phyloP scores from a whole-genome alignment of 2,888 invertebrate species.

The Pseudococcus longispinus region DNA sequence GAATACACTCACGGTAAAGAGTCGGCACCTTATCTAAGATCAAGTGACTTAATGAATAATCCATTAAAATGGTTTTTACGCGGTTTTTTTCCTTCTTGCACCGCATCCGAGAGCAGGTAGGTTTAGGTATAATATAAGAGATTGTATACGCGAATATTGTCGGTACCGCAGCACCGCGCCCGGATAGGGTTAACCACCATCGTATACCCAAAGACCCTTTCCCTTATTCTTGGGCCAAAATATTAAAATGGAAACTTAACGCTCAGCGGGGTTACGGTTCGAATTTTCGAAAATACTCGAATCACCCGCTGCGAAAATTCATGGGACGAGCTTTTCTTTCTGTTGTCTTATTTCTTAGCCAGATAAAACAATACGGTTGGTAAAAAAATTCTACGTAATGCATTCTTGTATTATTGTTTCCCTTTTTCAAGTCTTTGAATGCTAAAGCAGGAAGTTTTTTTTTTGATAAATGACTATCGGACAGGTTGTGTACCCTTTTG shows the following conservation, averaged over 20 bases:
- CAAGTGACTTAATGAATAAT: slow-evolving; percentile 34
- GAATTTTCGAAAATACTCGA: slow-evolving; percentile 44
- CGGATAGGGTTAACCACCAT: slow-evolving; percentile 12
- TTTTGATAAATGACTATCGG: slow-evolving; percentile 48
- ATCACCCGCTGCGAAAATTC: slow-evolving; percentile 52
- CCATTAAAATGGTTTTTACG: slow-evolving; percentile 39
- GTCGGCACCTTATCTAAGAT: slow-evolving; percentile 32
- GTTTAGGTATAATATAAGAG: background rate
- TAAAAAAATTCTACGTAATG: background rate
- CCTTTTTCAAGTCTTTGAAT: background rate
- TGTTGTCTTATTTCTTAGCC: background rate
- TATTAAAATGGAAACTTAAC: slow-evolving; percentile 49
- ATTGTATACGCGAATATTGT: background rate
- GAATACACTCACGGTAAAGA: background rate
- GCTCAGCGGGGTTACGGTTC: slow-evolving; percentile 36
- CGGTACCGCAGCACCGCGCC: background rate
- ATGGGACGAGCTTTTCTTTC: slow-evolving; percentile 37
- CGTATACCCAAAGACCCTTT: background rate
- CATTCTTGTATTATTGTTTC: slow-evolving; percentile 45
- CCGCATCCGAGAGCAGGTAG: background rate
- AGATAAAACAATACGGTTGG: slow-evolving; percentile 3
- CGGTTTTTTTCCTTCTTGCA: background rate
- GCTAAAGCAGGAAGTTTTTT: background rate
- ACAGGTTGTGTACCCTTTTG: slow-evolving; percentile 29
- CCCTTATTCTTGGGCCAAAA: slow-evolving; percentile 10